Base-by-base conservation (phyloP, 2,113 vertebrate species). In the Redunca redunca region DNA sequence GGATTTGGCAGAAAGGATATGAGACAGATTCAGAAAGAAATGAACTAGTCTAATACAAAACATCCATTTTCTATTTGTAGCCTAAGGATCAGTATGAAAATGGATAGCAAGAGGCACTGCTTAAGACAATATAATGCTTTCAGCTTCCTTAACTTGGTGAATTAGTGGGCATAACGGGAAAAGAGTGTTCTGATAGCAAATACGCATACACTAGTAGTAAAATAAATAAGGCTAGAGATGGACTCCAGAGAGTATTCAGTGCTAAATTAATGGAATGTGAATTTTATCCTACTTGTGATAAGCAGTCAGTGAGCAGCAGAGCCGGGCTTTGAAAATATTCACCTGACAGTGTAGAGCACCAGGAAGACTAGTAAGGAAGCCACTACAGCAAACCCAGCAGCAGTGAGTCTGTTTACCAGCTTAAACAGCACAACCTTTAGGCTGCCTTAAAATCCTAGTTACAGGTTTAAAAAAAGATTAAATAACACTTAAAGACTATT, bases 11-110 rank as follows among this genome's bases (percentile, higher is more conserved):
- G 19, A 64, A 95, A 95, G 21, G 30, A n/a, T 10, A 28, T 62
- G 16, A 60, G 26, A 48, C 0, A 26, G 46, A 86, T 13, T n/a
- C 25, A 74, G 36, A 84, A 58, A 71, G 11, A 53, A 94, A 95
- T n/a, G 14, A 81, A 93, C 58, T 78, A 91, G 53, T 46, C 46
- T 95, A 93, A 95, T 2, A 91, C 8, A 11, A 96, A 95, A 84
- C 28, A 92, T 28, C 23, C 23, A n/a, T 77, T 93, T 88, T 95
- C 55, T 71, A 86, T 46, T 60, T 86, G 60, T 89, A 52, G 36
- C 28, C 48, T 91, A 91, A 83, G 40, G 25, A 88, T 83, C n/a
- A 83, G 48, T 50, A 90, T 60, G 48, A 97, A 98, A 94, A 78
- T 25, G 43, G 50, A 83, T 10, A 88, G 16, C 46, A 71, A 96